Conservation (phyloP, 1,140 invertebrate genomes). For the Spodoptera frugiperda region DNA sequence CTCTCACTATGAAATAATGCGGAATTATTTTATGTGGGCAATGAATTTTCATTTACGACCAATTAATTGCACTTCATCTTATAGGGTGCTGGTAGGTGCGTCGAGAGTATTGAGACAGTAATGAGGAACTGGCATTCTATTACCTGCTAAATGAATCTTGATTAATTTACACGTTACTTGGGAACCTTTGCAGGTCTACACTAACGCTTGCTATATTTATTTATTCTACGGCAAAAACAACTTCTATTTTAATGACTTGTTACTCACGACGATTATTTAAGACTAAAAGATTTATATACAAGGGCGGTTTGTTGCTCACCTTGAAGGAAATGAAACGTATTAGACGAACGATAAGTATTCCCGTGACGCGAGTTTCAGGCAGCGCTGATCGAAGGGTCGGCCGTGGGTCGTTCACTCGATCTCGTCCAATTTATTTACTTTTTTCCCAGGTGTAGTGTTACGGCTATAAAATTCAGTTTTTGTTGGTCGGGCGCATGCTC, state of each 20-base stretch:
- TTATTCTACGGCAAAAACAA: constrained; percentile 1
- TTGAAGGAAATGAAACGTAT: constrained; percentile 12
- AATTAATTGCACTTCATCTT: constrained; percentile 35
- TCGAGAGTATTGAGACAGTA: neutral
- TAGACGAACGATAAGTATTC: constrained; percentile 18
- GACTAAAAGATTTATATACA: neutral
- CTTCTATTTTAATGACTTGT: constrained; percentile 32
- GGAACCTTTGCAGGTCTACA: constrained; percentile 13
- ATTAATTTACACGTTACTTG: constrained; percentile 36
- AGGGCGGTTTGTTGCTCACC: neutral
- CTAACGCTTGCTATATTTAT: constrained; percentile 26
- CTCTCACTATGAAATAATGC: constrained; percentile 4
- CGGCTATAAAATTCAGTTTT: constrained; percentile 83
- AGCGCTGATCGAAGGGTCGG: constrained; percentile 39
- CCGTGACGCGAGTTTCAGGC: constrained; percentile 36
- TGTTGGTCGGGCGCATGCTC: constrained; percentile 77
- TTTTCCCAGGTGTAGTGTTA: constrained; percentile 83
- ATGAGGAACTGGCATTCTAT: constrained; percentile 19
- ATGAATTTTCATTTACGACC: constrained; percentile 32
- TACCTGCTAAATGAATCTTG: constrained; percentile 36
- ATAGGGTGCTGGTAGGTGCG: constrained; percentile 3
- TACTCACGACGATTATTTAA: too few species aligned
- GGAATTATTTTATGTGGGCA: constrained; percentile 10
- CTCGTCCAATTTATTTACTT: constrained; percentile 79
- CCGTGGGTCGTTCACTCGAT: constrained; percentile 63